A percentile compares a stretch with the other conserved stretches of the same genome.
Conservation (phyloP, 2,888 invertebrate genomes). For the Chrysina gloriosa region DNA sequence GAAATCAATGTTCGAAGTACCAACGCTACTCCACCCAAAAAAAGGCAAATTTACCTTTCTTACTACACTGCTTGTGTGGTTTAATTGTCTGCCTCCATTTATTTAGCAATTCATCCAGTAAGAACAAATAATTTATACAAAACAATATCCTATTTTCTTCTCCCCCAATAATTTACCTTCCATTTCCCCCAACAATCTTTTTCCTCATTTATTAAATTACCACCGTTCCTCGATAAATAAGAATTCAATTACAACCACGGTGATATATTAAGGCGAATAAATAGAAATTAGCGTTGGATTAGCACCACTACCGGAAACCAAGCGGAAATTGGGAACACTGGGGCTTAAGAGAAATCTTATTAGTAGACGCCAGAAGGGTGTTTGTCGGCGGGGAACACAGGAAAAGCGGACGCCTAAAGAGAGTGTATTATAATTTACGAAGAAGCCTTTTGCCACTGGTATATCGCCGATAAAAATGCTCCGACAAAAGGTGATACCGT, state of each 20-base stretch:
- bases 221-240: conserved; percentile 4
- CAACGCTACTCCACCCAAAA: no score
- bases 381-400: background rate
- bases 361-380: background rate
- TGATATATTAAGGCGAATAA: background rate
- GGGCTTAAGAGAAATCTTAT: background rate
- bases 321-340: background rate
- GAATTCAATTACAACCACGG: conserved; percentile 6
- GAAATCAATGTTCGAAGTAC: no score
- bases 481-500: background rate
- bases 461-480: conserved; percentile 13
- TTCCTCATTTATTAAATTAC: conserved; percentile 5
- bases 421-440: conserved; percentile 18
- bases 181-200: background rate
- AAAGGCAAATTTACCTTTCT: no score
- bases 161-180: background rate
- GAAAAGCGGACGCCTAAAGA: background rate
- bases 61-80: no score
- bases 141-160: background rate
- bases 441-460: background rate
- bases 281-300: conserved; percentile 23
- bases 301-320: background rate
- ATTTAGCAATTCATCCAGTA: no score
- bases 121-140: background rate
- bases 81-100: no score